These are phyloP conservation scores for Perdita meconis DNA, from an alignment of 2,888 invertebrate species.

Conservation along the genomic window DNA sequence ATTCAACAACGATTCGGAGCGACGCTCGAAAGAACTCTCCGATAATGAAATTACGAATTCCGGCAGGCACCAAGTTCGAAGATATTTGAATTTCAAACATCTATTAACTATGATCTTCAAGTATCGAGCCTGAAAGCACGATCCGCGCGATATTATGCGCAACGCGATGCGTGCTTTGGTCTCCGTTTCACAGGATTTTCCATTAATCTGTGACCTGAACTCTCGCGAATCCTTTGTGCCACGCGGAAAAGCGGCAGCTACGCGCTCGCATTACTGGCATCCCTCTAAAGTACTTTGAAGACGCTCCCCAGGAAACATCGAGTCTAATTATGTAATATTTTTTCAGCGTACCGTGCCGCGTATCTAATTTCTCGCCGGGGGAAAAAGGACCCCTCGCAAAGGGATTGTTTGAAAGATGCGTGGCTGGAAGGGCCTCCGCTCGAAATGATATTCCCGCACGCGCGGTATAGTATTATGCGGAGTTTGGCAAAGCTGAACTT, in stretches of 20 bases:
- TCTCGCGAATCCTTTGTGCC: conserved; percentile 67
- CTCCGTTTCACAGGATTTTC: conserved; percentile 44
- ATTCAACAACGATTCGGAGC: no score
- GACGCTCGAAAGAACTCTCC: no score
- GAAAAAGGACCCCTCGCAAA: neutral
- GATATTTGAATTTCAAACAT: neutral
- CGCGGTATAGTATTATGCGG: no score
- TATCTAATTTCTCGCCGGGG: neutral
- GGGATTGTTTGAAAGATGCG: neutral
- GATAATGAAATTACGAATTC: no score
- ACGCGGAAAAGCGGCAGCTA: conserved; percentile 40
- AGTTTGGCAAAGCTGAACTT: no score
- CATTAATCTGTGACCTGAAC: conserved; percentile 70
- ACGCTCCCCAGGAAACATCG: conserved; percentile 17
- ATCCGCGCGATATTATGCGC: conserved; percentile 1
- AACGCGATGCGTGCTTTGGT: conserved; percentile 1
- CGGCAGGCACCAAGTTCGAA: neutral
- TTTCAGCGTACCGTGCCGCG: neutral
- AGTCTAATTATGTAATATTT: conserved; percentile 16
- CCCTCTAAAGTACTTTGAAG: conserved; percentile 16
- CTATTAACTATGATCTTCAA: neutral
- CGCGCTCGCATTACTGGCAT: conserved; percentile 7
- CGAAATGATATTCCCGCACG: no score
- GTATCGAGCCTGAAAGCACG: neutral
- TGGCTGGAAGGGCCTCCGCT: neutral